Conservation (phyloP, 2,113 vertebrate genomes). For the Zapornia atra region DNA sequence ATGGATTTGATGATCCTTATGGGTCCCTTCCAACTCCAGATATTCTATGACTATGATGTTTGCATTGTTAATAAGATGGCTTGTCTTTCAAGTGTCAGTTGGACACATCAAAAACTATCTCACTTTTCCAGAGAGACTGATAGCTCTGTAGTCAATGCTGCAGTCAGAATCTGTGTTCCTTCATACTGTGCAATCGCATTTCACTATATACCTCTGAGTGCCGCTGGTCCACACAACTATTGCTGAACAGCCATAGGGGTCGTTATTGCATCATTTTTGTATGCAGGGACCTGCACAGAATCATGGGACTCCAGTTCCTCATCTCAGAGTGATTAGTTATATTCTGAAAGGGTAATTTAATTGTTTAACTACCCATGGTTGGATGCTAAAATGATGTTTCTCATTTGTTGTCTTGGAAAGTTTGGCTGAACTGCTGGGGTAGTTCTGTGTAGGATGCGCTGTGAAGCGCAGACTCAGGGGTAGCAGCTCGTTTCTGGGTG, state of each 20-base stretch:
- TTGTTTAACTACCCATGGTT: neutral
- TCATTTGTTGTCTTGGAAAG: neutral
- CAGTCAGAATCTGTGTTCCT: neutral
- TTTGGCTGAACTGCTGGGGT: neutral
- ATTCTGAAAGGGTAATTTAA: neutral
- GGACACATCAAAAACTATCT: neutral
- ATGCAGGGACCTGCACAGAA: neutral
- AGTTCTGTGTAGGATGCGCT: neutral
- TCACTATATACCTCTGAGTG: neutral
- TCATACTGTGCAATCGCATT: neutral
- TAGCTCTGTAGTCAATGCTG: neutral
- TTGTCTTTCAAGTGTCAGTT: neutral
- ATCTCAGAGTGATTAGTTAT: neutral
- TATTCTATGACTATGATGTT: neutral
- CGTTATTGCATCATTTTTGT: too few relatives aligned
- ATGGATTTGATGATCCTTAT: too few relatives aligned
- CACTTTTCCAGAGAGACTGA: neutral
- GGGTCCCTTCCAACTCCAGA: too few relatives aligned
- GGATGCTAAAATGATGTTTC: neutral
- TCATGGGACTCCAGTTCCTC: neutral
- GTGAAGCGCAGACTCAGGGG: neutral
- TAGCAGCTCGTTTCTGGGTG: neutral
- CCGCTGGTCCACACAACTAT: accelerated
- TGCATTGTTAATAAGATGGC: neutral
- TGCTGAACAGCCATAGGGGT: neutral